Percentiles rank a stretch among this genome's conserved stretches.
phyloP scores from a whole-genome alignment of 2,797 vertebrate species.

The Tamandua tetradactyla region DNA sequence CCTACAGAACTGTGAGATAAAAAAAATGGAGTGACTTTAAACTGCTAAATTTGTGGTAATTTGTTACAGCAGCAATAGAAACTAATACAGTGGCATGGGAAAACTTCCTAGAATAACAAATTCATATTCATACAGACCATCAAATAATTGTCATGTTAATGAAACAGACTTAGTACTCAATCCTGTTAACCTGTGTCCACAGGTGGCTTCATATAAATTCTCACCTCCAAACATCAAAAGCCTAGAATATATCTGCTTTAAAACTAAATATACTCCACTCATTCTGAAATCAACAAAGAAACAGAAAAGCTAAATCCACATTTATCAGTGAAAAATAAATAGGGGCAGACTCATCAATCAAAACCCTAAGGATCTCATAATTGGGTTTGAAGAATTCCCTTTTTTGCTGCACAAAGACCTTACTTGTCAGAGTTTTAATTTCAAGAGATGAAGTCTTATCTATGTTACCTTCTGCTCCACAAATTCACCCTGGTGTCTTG shows the following conservation, averaged over 20 bases:
- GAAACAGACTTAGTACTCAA: neutral
- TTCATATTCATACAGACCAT: neutral
- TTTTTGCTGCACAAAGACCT: neutral
- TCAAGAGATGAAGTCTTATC: neutral
- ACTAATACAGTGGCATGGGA: neutral
- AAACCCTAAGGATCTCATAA: neutral
- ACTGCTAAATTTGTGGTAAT: neutral
- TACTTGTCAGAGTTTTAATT: neutral
- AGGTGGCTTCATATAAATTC: neutral
- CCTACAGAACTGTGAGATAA: neutral
- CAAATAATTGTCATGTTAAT: neutral
- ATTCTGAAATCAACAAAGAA: neutral
- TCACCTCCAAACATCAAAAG: neutral
- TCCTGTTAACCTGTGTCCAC: neutral
- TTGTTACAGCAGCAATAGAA: neutral
- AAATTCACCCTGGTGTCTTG: neutral
- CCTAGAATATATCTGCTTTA: neutral
- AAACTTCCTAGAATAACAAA: neutral
- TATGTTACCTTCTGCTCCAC: neutral
- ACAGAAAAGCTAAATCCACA: neutral
- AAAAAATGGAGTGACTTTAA: neutral
- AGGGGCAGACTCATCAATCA: neutral
- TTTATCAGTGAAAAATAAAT: neutral
- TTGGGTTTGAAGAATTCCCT: neutral
- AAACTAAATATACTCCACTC: neutral